phyloP scores from a whole-genome alignment of 1,140 invertebrate species.

The Littorina saxatilis region DNA sequence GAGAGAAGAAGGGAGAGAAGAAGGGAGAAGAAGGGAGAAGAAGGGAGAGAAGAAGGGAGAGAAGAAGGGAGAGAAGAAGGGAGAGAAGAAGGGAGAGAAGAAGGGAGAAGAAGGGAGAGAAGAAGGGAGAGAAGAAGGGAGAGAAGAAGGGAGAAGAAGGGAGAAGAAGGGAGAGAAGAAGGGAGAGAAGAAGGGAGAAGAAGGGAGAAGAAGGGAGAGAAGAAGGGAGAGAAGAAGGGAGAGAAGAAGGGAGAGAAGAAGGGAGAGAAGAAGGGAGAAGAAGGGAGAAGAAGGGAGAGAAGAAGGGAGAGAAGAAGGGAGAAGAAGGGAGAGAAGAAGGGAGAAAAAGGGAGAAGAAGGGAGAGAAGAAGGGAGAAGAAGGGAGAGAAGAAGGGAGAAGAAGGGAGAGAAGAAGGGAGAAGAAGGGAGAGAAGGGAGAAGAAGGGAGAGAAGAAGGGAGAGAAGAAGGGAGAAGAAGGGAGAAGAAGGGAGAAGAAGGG shows the following conservation, averaged over 20 bases:
- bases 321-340: background rate
- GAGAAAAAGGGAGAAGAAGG: background rate
- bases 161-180: background rate
- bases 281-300: background rate
- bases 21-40: background rate
- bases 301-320: background rate
- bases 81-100: background rate
- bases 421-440: background rate
- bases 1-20: background rate
- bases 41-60: background rate
- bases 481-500: too few species aligned
- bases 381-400: background rate
- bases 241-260: background rate
- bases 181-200: background rate
- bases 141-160: background rate
- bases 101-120: background rate
- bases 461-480: too few species aligned
- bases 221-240: background rate
- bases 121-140: background rate
- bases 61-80: constrained; percentile 15
- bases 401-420: background rate
- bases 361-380: background rate
- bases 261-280: background rate
- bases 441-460: background rate
- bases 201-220: background rate